These are phyloP conservation scores for Nautilus pompilius DNA, from an alignment of 1,140 invertebrate species.

Conservation along the genomic window DNA sequence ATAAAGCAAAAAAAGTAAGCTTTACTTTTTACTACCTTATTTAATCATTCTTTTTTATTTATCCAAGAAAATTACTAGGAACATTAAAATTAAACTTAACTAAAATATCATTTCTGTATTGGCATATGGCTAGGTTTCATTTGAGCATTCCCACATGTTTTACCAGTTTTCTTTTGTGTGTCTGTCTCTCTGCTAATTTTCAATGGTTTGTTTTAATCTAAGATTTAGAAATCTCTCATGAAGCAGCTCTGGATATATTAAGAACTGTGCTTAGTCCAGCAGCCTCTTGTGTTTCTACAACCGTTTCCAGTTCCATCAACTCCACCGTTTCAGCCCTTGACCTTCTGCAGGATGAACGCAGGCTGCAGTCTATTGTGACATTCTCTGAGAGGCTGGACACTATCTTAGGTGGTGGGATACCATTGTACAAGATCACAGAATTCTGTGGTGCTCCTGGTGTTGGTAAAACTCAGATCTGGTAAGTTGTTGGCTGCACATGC, in stretches of 20 bases:
- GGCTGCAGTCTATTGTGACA: constrained; percentile 59
- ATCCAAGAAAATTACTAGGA: no score
- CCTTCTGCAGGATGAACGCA: constrained; percentile 36
- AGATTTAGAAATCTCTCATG: constrained; percentile 32
- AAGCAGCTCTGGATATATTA: constrained; percentile 43
- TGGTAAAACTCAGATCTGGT: constrained; percentile 82
- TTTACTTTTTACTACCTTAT: no score
- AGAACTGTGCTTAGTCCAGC: constrained; percentile 24
- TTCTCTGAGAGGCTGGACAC: constrained; percentile 66
- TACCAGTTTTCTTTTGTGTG: neutral
- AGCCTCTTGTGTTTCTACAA: no score
- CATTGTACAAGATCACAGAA: constrained; percentile 68
- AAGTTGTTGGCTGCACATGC: no score
- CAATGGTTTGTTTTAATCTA: constrained; percentile 2
- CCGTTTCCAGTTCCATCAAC: neutral
- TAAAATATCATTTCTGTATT: no score
- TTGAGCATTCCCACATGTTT: no score
- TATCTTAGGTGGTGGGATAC: constrained; percentile 67
- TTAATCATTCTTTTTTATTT: no score
- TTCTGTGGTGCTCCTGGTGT: constrained; percentile 71
- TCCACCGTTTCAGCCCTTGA: constrained; percentile 30
- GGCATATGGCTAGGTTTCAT: neutral
- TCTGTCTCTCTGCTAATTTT: neutral
- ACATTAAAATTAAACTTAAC: no score
- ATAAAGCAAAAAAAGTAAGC: no score